A percentile compares a stretch with the other conserved stretches of the same genome.
Conservation (phyloP, 1,140 invertebrate genomes). For the Temnothorax curvispinosus region DNA sequence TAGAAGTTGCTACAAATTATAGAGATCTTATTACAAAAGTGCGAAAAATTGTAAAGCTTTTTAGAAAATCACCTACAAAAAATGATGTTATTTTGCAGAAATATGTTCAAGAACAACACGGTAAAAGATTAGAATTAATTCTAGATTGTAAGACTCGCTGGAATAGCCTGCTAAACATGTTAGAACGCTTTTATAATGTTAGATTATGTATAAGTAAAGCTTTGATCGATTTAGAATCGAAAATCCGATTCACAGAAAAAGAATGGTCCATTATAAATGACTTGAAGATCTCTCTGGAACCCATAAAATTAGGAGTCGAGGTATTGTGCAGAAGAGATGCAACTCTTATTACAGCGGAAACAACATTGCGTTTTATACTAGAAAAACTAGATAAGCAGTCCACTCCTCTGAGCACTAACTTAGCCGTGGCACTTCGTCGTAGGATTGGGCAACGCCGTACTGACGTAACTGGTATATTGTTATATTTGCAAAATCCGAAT, state of each 20-base stretch:
- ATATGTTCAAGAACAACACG: not conserved
- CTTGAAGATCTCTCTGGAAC: not conserved
- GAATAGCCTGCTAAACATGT: not conserved
- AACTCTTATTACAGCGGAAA: no score
- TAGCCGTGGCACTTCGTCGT: no score
- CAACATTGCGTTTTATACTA: no score
- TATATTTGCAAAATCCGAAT: no score
- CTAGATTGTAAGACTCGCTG: no score
- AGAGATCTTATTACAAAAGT: slow-evolving; percentile 41
- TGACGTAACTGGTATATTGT: no score
- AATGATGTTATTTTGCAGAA: not conserved
- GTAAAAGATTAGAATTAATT: no score
- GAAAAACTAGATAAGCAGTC: no score
- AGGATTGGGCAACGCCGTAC: no score
- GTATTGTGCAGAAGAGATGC: no score
- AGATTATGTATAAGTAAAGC: not conserved
- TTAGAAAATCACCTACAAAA: not conserved
- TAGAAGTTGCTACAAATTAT: slow-evolving; percentile 31
- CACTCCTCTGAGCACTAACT: no score
- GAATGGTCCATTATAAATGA: not conserved
- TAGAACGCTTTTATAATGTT: not conserved
- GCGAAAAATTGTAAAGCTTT: slow-evolving; percentile 35
- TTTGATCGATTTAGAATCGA: not conserved
- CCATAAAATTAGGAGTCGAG: not conserved
- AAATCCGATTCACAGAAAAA: not conserved